A percentile compares a stretch with the other conserved stretches of the same genome.
Conservation (phyloP, 2,888 invertebrate genomes). For the Ectemnius lituratus region DNA sequence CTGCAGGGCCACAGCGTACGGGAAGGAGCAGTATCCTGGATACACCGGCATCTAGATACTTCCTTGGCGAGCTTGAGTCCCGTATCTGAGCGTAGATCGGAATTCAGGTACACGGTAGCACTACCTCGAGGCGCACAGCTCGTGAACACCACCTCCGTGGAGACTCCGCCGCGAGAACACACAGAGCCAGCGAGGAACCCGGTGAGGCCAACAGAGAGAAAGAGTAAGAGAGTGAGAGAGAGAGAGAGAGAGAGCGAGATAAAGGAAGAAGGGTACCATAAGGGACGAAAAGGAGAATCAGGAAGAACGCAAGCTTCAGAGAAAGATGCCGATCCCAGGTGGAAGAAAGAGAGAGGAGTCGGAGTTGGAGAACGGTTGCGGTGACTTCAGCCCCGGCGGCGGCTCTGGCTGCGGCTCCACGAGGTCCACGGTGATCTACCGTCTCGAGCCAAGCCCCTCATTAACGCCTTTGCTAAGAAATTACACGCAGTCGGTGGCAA, state of each 20-base stretch:
- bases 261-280: conserved; percentile 39
- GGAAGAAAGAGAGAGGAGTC: conserved; percentile 16
- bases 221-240: conserved; percentile 5
- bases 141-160: conserved; percentile 69
- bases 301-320: conserved; percentile 19
- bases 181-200: too few species aligned
- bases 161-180: conserved; percentile 21
- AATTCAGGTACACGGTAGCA: conserved; percentile 77
- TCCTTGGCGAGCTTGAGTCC: conserved; percentile 66
- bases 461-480: conserved; percentile 77
- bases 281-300: conserved; percentile 38
- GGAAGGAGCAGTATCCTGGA: conserved; percentile 68
- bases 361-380: conserved; percentile 34
- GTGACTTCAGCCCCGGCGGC: conserved; percentile 59
- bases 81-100: conserved; percentile 75
- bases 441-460: conserved; percentile 76
- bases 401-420: conserved; percentile 38
- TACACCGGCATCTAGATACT: conserved; percentile 71
- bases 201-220: conserved; percentile 1
- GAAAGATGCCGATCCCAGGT: background rate
- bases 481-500: conserved; percentile 77
- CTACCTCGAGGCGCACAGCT: conserved; percentile 71
- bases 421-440: conserved; percentile 73
- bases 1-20: conserved; percentile 46
- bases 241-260: conserved; percentile 9